Base-by-base conservation (phyloP, 2,113 vertebrate species). In the Rhinolophus ferrumequinum region DNA sequence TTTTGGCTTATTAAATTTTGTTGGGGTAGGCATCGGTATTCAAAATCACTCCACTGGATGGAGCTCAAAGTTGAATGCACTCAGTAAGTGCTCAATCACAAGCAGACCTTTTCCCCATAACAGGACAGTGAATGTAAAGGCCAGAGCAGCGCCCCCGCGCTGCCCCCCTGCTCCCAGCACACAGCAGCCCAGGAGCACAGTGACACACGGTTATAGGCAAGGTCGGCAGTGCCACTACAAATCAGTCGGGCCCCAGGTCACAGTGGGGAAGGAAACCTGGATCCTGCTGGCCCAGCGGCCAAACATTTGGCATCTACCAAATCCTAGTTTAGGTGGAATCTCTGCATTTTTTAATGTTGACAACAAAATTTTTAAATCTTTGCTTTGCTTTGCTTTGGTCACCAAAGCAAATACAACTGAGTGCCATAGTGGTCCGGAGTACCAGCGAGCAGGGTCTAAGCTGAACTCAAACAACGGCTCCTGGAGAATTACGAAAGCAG, bases 1-100 rank as follows among this genome's bases (percentile, higher is more conserved):
- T 41, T 75, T n/a, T 38, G 69, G 56, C 80, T 92, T 92, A 47
- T n/a, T 90, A 90, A 80, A 64, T 64, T 87, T 52, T 64, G 70
- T 41, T 90, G 10, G 38, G 58, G 47, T 47, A 64, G 62, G 33
- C 75, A 70, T 24, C 96, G 9, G 11, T 41, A 84, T 79, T 84
- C 21, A 62, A 93, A 95, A 33, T 19, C 44, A 81, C 69, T 60
- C 41, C 33, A 33, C 0, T 67, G 70, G 38, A 60, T 41, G 79
- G 64, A 83, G n/a, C 41, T 70, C n/a, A 58, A 66, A 64, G 82
- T 5, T 87, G 44, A 66, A 77, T 30, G 70, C 8, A 73, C 44
- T 75, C 18, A 73, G 12, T 56, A 66, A 80, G 88, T 14, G 66
- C 18, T 30, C 87, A 70, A 70, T 44, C n/a, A 60, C 6, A 95